A percentile compares a stretch with the other conserved stretches of the same genome.
Conservation (phyloP, 1,140 invertebrate genomes). For the Drosophila navojoa region DNA sequence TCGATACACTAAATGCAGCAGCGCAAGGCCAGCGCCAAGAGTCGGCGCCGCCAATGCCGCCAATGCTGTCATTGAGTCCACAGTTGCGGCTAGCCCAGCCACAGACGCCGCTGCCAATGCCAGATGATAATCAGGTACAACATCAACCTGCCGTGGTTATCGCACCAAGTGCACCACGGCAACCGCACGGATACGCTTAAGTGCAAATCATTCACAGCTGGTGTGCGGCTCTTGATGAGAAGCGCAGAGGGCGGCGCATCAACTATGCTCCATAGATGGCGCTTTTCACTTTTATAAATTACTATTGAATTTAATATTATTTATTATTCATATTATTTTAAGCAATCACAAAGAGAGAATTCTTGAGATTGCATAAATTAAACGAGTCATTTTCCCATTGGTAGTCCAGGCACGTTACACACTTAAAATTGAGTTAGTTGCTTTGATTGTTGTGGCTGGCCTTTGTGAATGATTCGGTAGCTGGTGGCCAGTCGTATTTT, state of each 20-base stretch:
- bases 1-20: constrained; percentile 46
- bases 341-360: no score
- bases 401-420: not conserved
- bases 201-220: constrained; percentile 59
- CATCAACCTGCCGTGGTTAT: constrained; percentile 72
- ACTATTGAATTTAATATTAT: no score
- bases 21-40: not conserved
- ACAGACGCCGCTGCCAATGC: constrained; percentile 31
- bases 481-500: constrained; percentile 34
- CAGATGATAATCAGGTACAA: constrained; percentile 42
- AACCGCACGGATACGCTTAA: constrained; percentile 34
- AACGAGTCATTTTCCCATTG: not conserved
- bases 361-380: no score
- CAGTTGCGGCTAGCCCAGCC: constrained; percentile 24
- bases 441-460: constrained; percentile 8
- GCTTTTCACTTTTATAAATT: not conserved
- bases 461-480: constrained; percentile 52
- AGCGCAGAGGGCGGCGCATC: constrained; percentile 2
- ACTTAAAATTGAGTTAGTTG: constrained; percentile 30
- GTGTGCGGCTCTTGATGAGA: not conserved
- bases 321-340: no score
- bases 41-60: constrained; percentile 42
- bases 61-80: not conserved
- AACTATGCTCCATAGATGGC: not conserved
- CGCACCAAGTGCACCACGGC: constrained; percentile 35